phyloP scores from a whole-genome alignment of 2,113 vertebrate genomes.

The Atrichornis clamosus region DNA sequence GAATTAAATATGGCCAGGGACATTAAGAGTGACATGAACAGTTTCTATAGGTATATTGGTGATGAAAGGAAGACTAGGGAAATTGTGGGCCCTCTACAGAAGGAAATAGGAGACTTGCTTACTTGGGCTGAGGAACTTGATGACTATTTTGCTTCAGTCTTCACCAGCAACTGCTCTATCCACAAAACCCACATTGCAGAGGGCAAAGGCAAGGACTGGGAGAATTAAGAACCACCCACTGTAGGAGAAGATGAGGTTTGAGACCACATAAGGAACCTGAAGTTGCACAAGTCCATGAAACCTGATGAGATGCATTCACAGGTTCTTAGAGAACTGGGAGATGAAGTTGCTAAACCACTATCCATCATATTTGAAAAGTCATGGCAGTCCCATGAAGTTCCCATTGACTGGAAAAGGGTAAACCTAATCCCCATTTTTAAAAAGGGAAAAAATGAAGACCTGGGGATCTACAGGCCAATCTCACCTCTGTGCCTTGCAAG shows the following conservation, averaged over 20 bases:
- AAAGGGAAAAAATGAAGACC: background rate
- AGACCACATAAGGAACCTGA: background rate
- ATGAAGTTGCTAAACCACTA: background rate
- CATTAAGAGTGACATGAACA: background rate
- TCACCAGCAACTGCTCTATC: background rate
- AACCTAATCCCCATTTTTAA: background rate
- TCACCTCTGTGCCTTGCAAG: background rate
- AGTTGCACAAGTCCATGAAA: background rate
- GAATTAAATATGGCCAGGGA: background rate
- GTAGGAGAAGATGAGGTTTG: background rate
- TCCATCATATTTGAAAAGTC: background rate
- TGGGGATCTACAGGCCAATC: background rate
- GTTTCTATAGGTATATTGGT: background rate
- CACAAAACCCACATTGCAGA: fast-evolving
- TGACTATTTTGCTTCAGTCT: background rate
- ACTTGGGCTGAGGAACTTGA: background rate
- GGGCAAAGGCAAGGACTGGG: background rate
- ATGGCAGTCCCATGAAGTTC: background rate
- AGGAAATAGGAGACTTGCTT: background rate
- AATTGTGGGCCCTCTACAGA: background rate
- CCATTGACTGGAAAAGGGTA: background rate
- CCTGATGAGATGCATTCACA: background rate
- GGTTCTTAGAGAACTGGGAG: background rate
- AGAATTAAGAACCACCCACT: background rate
- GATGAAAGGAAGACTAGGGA: background rate